Percentiles rank a stretch among this genome's conserved stretches.
Conservation (phyloP, 2,888 invertebrate species). For the Drosophila macrospina region DNA sequence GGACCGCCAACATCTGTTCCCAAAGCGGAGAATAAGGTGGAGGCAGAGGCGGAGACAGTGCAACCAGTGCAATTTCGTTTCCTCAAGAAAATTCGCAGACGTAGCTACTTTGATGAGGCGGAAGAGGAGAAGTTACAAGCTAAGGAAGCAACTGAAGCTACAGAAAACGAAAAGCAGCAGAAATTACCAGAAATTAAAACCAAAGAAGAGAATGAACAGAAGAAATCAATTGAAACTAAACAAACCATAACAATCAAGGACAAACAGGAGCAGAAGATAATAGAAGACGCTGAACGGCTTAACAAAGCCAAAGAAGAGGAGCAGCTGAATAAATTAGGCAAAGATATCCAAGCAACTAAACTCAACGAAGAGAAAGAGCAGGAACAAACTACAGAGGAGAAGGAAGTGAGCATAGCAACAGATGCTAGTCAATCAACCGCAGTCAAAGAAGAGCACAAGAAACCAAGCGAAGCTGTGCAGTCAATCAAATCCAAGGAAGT, state of each 20-base stretch:
- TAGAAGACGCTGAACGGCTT: background rate
- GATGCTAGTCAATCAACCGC: background rate
- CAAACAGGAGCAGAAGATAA: background rate
- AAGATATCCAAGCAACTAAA: background rate
- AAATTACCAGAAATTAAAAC: background rate
- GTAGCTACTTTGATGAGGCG: constrained; percentile 80
- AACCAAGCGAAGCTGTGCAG: background rate
- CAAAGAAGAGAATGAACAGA: background rate
- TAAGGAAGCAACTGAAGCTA: background rate
- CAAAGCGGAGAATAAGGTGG: background rate
- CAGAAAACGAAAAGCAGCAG: background rate
- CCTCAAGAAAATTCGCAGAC: constrained; percentile 82
- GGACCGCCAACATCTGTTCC: constrained; percentile 19
- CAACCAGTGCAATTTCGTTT: constrained; percentile 80
- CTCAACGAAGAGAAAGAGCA: background rate
- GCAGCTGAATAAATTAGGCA: background rate
- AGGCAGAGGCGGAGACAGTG: background rate
- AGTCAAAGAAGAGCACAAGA: background rate
- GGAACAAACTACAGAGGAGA: background rate
- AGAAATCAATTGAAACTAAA: background rate
- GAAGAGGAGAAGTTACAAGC: constrained; percentile 62
- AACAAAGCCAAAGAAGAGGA: no score
- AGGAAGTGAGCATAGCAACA: background rate
- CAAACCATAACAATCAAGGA: background rate
- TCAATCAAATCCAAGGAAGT: no score